These are phyloP conservation scores for Nannoperca obscura DNA, from an alignment of 2,797 vertebrate species.

Conservation along the genomic window DNA sequence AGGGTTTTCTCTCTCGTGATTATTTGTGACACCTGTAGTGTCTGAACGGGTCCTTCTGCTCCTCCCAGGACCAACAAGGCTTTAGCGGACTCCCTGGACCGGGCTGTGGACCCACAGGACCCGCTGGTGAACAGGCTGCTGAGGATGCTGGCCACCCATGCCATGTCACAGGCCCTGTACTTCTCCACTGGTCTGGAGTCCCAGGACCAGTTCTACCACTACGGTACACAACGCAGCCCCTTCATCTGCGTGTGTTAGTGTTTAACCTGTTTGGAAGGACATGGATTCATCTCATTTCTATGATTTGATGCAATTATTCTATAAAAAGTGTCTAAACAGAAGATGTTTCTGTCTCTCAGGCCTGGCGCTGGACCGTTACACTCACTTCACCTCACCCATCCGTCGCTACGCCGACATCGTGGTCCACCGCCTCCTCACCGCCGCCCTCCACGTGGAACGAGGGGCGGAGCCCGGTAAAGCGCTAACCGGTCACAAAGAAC, in stretches of 20 bases:
- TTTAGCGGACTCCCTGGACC: slow-evolving; percentile 92
- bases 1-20: not conserved
- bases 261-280: not conserved
- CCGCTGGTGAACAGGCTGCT: slow-evolving; percentile 92
- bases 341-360: slow-evolving; percentile 58
- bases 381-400: slow-evolving; percentile 98
- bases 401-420: slow-evolving; percentile 94
- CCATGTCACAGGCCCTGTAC: slow-evolving; percentile 96
- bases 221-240: slow-evolving; percentile 82
- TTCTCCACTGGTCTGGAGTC: slow-evolving; percentile 91
- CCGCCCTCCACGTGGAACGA: slow-evolving; percentile 82
- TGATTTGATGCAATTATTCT: not conserved
- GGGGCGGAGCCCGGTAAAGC: slow-evolving; percentile 58
- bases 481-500: slow-evolving; percentile 85
- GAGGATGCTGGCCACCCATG: slow-evolving; percentile 94
- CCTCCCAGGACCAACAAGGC: slow-evolving; percentile 93
- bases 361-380: slow-evolving; percentile 95
- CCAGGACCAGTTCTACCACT: slow-evolving; percentile 91
- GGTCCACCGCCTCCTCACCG: slow-evolving; percentile 91
- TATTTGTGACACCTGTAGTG: not conserved
- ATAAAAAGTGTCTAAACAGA: not conserved
- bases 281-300: not conserved
- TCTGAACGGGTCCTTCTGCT: slow-evolving; percentile 16
- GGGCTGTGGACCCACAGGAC: slow-evolving; percentile 88
- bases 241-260: too few species aligned